Conservation (phyloP, 2,113 vertebrate species). For the Cervus canadensis region DNA sequence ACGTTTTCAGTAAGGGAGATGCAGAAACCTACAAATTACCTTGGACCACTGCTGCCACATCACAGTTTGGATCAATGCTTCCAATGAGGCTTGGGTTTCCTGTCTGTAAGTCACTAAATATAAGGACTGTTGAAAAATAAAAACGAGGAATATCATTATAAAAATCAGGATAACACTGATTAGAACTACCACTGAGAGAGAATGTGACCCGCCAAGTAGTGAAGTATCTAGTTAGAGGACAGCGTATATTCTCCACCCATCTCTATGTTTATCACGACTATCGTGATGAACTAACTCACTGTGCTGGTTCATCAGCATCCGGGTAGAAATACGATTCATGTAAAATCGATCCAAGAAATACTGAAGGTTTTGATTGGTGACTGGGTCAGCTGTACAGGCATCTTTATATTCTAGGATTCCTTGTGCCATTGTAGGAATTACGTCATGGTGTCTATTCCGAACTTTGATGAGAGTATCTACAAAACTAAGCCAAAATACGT, state of each 20-base stretch:
- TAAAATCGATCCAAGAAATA: conserved; percentile 99
- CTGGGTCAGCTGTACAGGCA: conserved; percentile 89
- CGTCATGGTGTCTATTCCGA: conserved; percentile 94
- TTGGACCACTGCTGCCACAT: conserved; percentile 93
- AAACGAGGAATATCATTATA: neutral
- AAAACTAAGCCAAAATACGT: conserved; percentile 82
- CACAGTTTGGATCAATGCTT: conserved; percentile 96
- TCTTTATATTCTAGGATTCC: conserved; percentile 97
- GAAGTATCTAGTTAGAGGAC: neutral
- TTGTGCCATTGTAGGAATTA: conserved; percentile 97
- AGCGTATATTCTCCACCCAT: neutral
- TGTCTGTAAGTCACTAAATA: conserved; percentile 91
- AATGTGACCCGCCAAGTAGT: neutral
- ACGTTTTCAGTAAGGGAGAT: neutral
- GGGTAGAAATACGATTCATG: conserved; percentile 98
- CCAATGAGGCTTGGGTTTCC: conserved; percentile 96
- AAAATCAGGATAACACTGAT: neutral
- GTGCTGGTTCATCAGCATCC: conserved; percentile 99
- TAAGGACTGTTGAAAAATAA: conserved; percentile 85
- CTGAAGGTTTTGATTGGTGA: conserved; percentile 97
- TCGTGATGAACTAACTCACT: conserved; percentile 83
- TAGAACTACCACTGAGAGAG: neutral
- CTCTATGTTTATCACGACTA: neutral
- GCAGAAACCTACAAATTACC: conserved; percentile 80
- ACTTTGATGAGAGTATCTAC: conserved; percentile 91